Evolutionary conservation across 2,888 invertebrate genomes (phyloP), one percentile per base, ranked within the genome.

Genomic region (Teleiodes luculella): DNA sequence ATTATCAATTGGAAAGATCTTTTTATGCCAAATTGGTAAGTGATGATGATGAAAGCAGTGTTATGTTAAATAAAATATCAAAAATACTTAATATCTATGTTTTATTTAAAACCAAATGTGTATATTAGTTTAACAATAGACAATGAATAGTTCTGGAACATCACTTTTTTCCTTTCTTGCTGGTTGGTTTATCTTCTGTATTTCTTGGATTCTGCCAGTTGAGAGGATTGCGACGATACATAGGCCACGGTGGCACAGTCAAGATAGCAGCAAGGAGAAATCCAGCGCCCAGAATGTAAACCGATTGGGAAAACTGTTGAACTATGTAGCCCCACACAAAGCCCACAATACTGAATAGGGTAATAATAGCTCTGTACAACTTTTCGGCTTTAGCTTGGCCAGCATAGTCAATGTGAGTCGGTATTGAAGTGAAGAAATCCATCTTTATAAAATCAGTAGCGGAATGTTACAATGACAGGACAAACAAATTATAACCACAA

Each of bases 191-290:
- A 54, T 81, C 91, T 80, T 89, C 88, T 6, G 73, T 67, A 57
- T 59, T 87, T 62, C 69, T 82, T 46, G 95, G 92, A 74, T 96
- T 96, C 76, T 96, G 97, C 98, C 98, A 98, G 60, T 94, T 94
- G 4, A 98, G 86, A 1, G 97, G 94, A 74, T 96, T 96, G 60
- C 93, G 93, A 59, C 97, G 92, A 74, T 97, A 98, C 92, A 98
- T 95, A 0, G 98, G 97, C 98, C 98, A 98, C n/a, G 98, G 97
- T 24, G 98, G 98, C 68, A 98, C 93, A 0, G 97, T 97, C 43
- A 97, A 80, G 72, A 98, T 84, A 37, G 96, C 93, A 43, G 98
- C 97, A 59, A 98, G 85, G 1, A 95, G 89, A 74, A 98, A 97
- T 59, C 98, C 98, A 68, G 96, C 97, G 31, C 96, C 96, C 48